Evolutionary conservation across 2,888 invertebrate genomes (phyloP).

Genomic region (Hipparchia sbordonii): DNA sequence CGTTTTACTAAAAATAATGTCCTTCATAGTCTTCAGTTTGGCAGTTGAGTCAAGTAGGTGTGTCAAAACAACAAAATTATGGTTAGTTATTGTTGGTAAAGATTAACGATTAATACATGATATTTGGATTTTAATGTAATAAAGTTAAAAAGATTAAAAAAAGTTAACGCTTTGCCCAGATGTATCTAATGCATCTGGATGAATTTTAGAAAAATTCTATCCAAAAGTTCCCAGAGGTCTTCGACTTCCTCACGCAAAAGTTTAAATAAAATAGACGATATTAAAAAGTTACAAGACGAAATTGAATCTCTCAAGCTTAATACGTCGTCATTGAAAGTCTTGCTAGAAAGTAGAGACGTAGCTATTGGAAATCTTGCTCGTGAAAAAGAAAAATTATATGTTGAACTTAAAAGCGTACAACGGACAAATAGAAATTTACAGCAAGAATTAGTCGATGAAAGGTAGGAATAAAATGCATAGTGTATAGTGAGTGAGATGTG

Average conservation of each 20-base stretch:
- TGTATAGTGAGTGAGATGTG: no score
- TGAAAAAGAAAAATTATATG: conserved; percentile 77
- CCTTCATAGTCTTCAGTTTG: neutral
- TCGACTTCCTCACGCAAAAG: conserved; percentile 48
- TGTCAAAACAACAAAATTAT: neutral
- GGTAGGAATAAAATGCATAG: conserved; percentile 44
- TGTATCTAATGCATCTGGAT: conserved; percentile 45
- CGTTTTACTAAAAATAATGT: no score
- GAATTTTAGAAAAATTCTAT: conserved; percentile 55
- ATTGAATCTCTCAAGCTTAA: conserved; percentile 69
- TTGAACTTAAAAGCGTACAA: conserved; percentile 74
- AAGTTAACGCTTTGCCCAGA: neutral
- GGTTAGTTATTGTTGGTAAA: neutral
- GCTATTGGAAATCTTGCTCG: conserved; percentile 71
- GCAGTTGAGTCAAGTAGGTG: neutral
- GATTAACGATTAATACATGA: neutral
- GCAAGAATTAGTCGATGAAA: conserved; percentile 81
- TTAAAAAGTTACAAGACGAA: conserved; percentile 59
- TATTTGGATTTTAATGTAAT: neutral
- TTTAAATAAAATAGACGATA: conserved; percentile 50
- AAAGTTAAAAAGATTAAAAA: neutral
- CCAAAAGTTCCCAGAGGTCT: conserved; percentile 52
- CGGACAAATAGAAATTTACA: conserved; percentile 72
- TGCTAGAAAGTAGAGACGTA: conserved; percentile 71
- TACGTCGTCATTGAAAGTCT: conserved; percentile 66